Evolutionary conservation across 1,140 invertebrate genomes (phyloP), one percentile per base, ranked within the genome.

Genomic region (Saccostrea cuccullata): DNA sequence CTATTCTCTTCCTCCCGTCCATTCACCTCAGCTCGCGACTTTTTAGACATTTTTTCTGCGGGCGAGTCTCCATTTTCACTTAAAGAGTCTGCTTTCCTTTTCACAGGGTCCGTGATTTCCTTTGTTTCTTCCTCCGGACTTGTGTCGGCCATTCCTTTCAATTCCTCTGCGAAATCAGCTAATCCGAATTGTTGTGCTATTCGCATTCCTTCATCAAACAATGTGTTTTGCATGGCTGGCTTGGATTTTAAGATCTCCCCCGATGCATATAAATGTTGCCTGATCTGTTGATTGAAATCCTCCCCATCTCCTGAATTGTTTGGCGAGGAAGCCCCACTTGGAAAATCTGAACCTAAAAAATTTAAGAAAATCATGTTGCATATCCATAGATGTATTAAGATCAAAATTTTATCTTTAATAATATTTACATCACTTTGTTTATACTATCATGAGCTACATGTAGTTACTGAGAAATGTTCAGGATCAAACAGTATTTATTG

Each of bases 171-270:
- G 88, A 95, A 94, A 60, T 94, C 94, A 4, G 92, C 90, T 90
- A 95, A 93, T n/a, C 94, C 94, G 73, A 94, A 95, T 87, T 95
- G 94, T 82, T 94, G 93, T 4, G 94, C 94, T 88, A 95, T 94
- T 55, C 94, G 88, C 40, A 95, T 88, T 17, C 94, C 94, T 89
- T 94, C 94, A 83, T 95, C 94, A 90, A 95, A 94, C 9, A 95
- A 88, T 6, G 93, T 92, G 17, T 94, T 93, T 64, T 93, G 91
- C 40, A 90, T 82, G 30, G 88, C 88, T 30, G 84, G 82, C 47
- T 90, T 88, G 13, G 89, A 87, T 70, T 90, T 89, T 30, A 89
- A 13, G 87, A 85, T 55, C 87, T 89, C 83, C 86, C 86, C 40
- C 88, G 88, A 73, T 23, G 82, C 87, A 20, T 87, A 85, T 17